phyloP scores from a whole-genome alignment of 2,113 vertebrate species.

The Zosterops japonicus region DNA sequence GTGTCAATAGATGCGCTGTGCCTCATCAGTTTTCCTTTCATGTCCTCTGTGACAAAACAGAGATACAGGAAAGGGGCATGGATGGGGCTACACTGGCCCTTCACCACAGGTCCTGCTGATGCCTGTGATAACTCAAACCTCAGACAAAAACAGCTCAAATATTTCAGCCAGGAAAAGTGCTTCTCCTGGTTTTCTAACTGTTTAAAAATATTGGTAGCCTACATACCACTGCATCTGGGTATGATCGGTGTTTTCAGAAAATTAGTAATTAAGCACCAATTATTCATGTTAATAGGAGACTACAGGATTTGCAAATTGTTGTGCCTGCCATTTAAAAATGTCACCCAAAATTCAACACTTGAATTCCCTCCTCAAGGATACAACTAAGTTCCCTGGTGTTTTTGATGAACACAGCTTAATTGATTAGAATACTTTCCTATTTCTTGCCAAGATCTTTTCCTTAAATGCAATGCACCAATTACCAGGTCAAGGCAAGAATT shows the following conservation, averaged over 20 bases:
- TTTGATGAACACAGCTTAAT: background rate
- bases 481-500: background rate
- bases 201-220: background rate
- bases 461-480: background rate
- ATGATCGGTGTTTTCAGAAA: background rate
- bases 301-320: background rate
- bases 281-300: background rate
- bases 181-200: background rate
- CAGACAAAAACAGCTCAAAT: background rate
- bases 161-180: background rate
- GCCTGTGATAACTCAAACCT: background rate
- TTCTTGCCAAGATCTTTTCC: background rate
- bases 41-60: background rate
- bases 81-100: background rate
- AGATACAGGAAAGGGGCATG: background rate
- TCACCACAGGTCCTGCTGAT: background rate
- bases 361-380: background rate
- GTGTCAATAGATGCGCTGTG: accelerated
- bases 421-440: background rate
- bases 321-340: background rate
- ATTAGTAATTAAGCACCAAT: background rate
- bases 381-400: background rate
- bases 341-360: slow-evolving; percentile 7
- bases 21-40: background rate
- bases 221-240: background rate